Evolutionary conservation across 2,113 vertebrate species (phyloP).

Genomic region (Otus sunia): DNA sequence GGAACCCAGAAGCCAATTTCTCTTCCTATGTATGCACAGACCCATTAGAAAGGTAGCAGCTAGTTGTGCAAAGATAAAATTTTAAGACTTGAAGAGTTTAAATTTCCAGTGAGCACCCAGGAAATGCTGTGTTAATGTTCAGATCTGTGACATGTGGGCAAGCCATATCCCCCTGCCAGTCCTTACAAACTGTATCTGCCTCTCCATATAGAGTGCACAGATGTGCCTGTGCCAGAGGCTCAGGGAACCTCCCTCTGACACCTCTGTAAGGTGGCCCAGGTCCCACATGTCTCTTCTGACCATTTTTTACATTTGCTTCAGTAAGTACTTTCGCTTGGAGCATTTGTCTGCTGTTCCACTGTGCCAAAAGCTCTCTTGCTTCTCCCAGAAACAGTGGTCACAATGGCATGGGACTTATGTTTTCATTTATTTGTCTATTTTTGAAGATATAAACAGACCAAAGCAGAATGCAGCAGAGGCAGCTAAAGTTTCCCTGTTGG

Average conservation of each 20-base stretch:
- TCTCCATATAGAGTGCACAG: rapidly evolving
- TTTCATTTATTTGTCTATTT: slow-evolving; percentile 5
- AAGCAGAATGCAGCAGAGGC: neutral
- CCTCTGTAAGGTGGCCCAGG: neutral
- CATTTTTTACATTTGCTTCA: neutral
- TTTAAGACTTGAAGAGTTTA: neutral
- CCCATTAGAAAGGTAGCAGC: neutral
- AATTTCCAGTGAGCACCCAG: neutral
- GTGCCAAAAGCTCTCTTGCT: neutral
- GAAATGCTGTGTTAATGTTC: neutral
- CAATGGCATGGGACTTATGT: neutral
- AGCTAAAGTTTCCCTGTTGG: slow-evolving; percentile 15
- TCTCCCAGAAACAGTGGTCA: slow-evolving; percentile 21
- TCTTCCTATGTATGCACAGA: neutral
- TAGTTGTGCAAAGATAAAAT: neutral
- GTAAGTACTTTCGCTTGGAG: neutral
- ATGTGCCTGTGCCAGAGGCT: neutral
- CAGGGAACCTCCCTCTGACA: neutral
- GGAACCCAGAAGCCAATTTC: rapidly evolving
- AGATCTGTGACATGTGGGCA: neutral
- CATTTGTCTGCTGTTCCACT: neutral
- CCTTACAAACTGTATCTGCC: neutral
- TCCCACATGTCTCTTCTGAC: neutral
- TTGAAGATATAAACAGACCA: slow-evolving; percentile 3
- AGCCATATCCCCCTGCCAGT: neutral